phyloP scores from a whole-genome alignment of 2,797 vertebrate genomes.

The Typhlichthys eigenmanni region DNA sequence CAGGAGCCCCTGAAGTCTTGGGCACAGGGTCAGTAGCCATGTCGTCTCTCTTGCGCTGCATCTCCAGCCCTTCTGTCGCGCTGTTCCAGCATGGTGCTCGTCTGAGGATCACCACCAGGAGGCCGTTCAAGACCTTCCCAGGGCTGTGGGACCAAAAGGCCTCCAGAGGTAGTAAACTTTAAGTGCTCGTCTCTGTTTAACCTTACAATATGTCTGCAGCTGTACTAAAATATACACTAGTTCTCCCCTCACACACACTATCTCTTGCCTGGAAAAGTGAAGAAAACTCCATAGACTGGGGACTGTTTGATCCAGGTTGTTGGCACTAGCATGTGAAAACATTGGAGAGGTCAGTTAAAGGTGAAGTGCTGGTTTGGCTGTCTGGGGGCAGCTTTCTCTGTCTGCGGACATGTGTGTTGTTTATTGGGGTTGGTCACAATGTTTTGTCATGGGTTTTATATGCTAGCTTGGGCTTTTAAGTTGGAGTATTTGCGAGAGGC shows the following conservation, averaged over 20 bases:
- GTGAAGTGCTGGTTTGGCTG: slow-evolving; percentile 57
- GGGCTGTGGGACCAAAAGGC: slow-evolving; percentile 75
- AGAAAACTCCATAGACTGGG: slow-evolving; percentile 38
- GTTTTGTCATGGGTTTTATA: slow-evolving; percentile 25
- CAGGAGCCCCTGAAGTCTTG: slow-evolving; percentile 53
- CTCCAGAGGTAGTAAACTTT: slow-evolving; percentile 70
- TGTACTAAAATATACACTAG: too few relatives aligned
- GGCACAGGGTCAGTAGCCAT: slow-evolving; percentile 58
- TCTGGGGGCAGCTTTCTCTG: neutral
- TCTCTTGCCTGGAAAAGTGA: slow-evolving; percentile 31
- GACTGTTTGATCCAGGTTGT: slow-evolving; percentile 33
- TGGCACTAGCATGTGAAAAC: slow-evolving; percentile 42
- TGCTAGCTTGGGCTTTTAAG: slow-evolving; percentile 20
- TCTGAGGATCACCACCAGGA: slow-evolving; percentile 59
- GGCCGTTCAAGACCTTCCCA: slow-evolving; percentile 76
- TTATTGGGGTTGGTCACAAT: neutral
- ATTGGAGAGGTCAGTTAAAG: slow-evolving; percentile 77
- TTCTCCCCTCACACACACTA: slow-evolving; percentile 12
- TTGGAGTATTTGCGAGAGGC: slow-evolving; percentile 26
- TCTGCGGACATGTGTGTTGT: slow-evolving; percentile 9
- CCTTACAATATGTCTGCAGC: slow-evolving; percentile 20
- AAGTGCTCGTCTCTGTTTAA: slow-evolving; percentile 8
- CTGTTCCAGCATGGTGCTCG: slow-evolving; percentile 57
- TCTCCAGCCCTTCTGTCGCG: slow-evolving; percentile 66
- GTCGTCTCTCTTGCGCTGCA: slow-evolving; percentile 74